phyloP scores from a whole-genome alignment of 1,140 invertebrate genomes.

The Colletes gigas region DNA sequence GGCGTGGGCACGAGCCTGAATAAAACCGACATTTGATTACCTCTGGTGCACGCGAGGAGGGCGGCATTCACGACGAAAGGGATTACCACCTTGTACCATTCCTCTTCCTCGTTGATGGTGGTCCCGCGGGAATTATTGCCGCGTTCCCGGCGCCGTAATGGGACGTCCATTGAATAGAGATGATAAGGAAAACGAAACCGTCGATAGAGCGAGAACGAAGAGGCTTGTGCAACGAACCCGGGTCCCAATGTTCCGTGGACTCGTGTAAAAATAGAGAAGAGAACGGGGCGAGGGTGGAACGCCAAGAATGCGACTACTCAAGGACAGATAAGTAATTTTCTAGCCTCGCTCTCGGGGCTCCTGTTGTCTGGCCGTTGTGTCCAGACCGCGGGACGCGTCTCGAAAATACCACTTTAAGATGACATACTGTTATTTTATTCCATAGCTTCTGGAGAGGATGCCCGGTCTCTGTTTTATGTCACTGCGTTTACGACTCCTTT shows the following conservation, averaged over 20 bases:
- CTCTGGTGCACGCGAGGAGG: slow-evolving; percentile 12
- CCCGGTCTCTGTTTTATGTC: slow-evolving; percentile 12
- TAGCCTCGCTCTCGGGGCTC: slow-evolving; percentile 20
- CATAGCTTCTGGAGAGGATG: slow-evolving; percentile 41
- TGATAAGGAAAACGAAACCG: background rate
- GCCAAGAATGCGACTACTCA: slow-evolving; percentile 52
- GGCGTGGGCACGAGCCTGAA: slow-evolving; percentile 53
- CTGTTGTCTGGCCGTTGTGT: slow-evolving; percentile 46
- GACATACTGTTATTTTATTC: slow-evolving; percentile 69
- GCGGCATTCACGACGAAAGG: slow-evolving; percentile 45
- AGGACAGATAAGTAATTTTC: slow-evolving; percentile 57
- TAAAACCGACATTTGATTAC: slow-evolving; percentile 54
- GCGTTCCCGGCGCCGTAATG: slow-evolving; percentile 71
- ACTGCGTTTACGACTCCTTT: background rate
- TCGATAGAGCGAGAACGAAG: background rate
- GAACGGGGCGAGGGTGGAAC: slow-evolving; percentile 16
- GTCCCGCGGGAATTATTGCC: slow-evolving; percentile 72
- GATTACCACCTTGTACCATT: slow-evolving; percentile 57
- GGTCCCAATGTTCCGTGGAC: background rate
- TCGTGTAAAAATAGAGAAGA: background rate
- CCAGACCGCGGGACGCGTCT: slow-evolving; percentile 53
- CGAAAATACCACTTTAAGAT: slow-evolving; percentile 48
- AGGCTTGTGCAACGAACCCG: background rate
- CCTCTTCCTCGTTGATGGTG: slow-evolving; percentile 56
- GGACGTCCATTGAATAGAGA: slow-evolving; percentile 11